Evolutionary conservation across 2,797 vertebrate genomes (phyloP).

Genomic region (Sebastes steindachneri): DNA sequence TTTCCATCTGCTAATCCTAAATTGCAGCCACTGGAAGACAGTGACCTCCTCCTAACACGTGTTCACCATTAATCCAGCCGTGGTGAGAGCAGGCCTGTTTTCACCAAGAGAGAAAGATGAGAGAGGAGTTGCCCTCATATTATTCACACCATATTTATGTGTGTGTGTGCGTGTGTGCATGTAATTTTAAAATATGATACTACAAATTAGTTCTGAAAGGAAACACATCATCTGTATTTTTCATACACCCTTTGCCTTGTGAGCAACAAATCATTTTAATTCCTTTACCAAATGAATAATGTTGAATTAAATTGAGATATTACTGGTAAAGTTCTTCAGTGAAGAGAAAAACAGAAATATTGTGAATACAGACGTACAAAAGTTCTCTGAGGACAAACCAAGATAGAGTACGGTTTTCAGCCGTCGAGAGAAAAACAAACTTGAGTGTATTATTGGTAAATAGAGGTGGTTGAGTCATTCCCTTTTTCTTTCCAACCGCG

Average conservation of each 20-base stretch:
- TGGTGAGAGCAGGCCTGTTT: constrained; percentile 62
- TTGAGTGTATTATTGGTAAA: constrained; percentile 61
- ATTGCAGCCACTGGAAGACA: constrained; percentile 80
- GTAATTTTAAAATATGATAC: constrained; percentile 1
- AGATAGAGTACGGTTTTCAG: constrained; percentile 23
- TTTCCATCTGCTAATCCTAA: constrained; percentile 83
- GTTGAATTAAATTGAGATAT: not conserved
- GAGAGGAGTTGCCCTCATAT: constrained; percentile 52
- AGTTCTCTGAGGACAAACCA: constrained; percentile 26
- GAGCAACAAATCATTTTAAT: constrained; percentile 5
- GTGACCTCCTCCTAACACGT: constrained; percentile 79
- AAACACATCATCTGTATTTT: constrained; percentile 1
- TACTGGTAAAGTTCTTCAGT: not conserved
- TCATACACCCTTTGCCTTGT: not conserved
- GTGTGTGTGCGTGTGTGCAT: not conserved
- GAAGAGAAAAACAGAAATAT: not conserved
- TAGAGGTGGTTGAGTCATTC: constrained; percentile 61
- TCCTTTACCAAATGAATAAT: not conserved
- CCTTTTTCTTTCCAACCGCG: constrained; percentile 59
- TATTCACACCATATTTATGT: constrained; percentile 54
- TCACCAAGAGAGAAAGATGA: constrained; percentile 67
- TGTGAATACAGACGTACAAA: not conserved
- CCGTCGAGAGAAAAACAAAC: constrained; percentile 43
- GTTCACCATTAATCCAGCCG: constrained; percentile 78
- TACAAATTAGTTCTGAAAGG: not conserved